phyloP scores from a whole-genome alignment of 2,113 vertebrate species.

The Balaeniceps rex region DNA sequence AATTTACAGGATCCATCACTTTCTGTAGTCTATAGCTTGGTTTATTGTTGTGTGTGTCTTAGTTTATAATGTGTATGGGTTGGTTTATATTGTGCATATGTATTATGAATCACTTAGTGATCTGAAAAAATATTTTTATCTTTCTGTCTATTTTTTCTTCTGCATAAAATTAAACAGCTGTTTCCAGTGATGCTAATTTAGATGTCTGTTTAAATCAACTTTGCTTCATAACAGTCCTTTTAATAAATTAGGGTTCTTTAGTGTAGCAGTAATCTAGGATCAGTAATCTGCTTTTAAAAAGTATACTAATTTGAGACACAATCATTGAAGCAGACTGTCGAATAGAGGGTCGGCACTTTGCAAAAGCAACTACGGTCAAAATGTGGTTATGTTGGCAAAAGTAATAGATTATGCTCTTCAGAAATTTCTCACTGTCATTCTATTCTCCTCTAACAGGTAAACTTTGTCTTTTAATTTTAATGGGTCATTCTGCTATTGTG shows the following conservation, averaged over 20 bases:
- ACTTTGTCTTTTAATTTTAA: neutral
- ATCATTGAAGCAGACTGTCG: neutral
- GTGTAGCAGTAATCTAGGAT: neutral
- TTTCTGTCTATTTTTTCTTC: neutral
- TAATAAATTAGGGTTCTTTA: neutral
- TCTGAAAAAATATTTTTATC: neutral
- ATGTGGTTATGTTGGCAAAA: neutral
- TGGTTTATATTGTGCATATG: neutral
- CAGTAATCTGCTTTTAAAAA: neutral
- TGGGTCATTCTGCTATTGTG: neutral
- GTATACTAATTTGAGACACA: neutral
- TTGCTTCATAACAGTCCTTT: neutral
- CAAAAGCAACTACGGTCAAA: neutral
- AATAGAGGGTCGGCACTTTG: neutral
- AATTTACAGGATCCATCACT: neutral
- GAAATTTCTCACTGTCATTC: neutral
- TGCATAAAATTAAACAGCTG: neutral
- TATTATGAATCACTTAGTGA: neutral
- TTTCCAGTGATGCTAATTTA: neutral
- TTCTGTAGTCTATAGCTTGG: neutral
- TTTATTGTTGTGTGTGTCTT: neutral
- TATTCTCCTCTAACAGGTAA: neutral
- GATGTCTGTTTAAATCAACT: conserved; percentile 18
- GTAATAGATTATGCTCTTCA: neutral
- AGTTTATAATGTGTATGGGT: neutral